These are phyloP conservation scores for Cheilosia scutellata DNA, from an alignment of 2,888 invertebrate genomes.

Conservation along the genomic window DNA sequence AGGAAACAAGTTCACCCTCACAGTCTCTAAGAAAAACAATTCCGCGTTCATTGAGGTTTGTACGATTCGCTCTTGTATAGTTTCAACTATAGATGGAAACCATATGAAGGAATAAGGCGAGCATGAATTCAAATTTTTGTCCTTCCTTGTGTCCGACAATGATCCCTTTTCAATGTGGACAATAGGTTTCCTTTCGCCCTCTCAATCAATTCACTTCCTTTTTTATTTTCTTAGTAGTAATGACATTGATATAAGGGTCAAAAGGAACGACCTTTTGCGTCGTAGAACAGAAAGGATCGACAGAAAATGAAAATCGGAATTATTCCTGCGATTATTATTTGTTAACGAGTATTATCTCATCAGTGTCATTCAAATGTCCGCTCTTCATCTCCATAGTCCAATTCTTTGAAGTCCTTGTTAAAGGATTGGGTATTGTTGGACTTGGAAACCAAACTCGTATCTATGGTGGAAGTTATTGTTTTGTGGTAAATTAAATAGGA, in stretches of 20 bases:
- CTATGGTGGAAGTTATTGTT: slow-evolving; percentile 6
- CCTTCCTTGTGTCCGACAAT: slow-evolving; percentile 48
- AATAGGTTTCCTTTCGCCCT: slow-evolving; percentile 35
- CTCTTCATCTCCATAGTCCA: slow-evolving; percentile 2
- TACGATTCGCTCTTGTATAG: slow-evolving; percentile 3
- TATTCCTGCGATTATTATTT: slow-evolving; percentile 59
- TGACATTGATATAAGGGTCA: slow-evolving; percentile 51
- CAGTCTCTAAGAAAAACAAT: slow-evolving; percentile 1
- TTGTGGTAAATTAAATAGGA: background rate
- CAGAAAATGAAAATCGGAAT: slow-evolving; percentile 32
- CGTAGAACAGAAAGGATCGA: background rate
- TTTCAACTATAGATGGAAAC: slow-evolving; percentile 30
- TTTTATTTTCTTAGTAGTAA: slow-evolving; percentile 11
- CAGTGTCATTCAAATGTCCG: slow-evolving; percentile 36
- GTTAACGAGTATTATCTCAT: slow-evolving; percentile 58
- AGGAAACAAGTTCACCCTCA: background rate
- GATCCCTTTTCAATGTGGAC: slow-evolving; percentile 36
- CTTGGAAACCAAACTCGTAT: slow-evolving; percentile 7
- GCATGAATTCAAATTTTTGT: slow-evolving; percentile 38
- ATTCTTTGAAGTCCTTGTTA: slow-evolving; percentile 12
- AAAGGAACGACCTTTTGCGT: slow-evolving; percentile 26
- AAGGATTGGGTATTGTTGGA: slow-evolving; percentile 15
- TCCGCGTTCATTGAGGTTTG: slow-evolving; percentile 23
- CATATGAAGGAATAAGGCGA: slow-evolving; percentile 28
- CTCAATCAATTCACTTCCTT: slow-evolving; percentile 5